Evolutionary conservation across 2,888 invertebrate genomes (phyloP), one percentile per base, ranked within the genome.

Genomic region (Mystacides longicornis): DNA sequence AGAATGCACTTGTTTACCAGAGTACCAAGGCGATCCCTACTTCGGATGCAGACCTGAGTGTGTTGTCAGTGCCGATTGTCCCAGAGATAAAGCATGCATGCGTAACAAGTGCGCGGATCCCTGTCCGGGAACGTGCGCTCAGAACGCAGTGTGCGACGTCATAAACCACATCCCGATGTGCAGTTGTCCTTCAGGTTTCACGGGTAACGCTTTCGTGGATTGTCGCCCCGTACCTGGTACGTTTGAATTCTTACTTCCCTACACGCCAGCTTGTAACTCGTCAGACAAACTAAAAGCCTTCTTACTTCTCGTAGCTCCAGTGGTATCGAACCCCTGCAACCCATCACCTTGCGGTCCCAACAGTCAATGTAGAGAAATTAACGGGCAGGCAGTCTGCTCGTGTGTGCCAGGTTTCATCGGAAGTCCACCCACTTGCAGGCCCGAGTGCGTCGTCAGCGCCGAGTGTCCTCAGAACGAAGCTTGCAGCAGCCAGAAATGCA

Each of bases 271-370:
- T 7, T 31, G 31, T 31, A 31, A 7, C 14, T 31, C 14, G 14
- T 31, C 9, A 31, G 14, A 9, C 9, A 31, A 31, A 9, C 31
- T 31, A 9, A 7, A 31, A 14, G 14, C 14, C 14, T 43, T 43
- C 16, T 7, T 45, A 20, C 11, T 45, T 45, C 23, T 65, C 67
- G 59, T 63, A 72, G 72, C 65, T 42, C 69, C 79, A 68, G 54
- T 77, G 67, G 67, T 72, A 66, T 68, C 75, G 68, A 74, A 87
- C 68, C 83, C 83, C n/a, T 86, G 86, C 64, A 75, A 75, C 62
- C 83, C 83, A 22, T 78, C 81, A 51, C 89, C 90, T 0, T 91
- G 90, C 68, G 91, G 90, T 49, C 83, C 86, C 0, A 88, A 87
- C 67, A 86, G 87, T 66, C 85, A 86, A 68, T 90, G 88, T 67